Evolutionary conservation across 2,113 vertebrate species (phyloP).

Genomic region (Rhea pennata): DNA sequence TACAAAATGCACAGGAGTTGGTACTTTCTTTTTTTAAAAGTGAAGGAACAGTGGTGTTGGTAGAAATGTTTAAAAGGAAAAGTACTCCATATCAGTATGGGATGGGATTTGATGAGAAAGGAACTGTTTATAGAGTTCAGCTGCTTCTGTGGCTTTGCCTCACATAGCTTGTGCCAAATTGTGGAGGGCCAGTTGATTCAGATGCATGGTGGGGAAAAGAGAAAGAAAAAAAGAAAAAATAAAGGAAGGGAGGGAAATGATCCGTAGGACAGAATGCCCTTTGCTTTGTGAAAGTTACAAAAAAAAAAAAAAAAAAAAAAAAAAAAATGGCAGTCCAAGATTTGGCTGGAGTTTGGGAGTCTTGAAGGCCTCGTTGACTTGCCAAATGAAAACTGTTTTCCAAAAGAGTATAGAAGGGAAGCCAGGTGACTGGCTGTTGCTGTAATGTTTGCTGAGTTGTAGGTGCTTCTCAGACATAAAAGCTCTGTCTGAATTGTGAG

Average conservation of each 20-base stretch:
- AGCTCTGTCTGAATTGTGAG: neutral
- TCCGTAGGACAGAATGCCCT: neutral
- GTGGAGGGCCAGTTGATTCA: neutral
- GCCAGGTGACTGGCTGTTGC: neutral
- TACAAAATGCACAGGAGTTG: neutral
- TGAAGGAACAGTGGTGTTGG: neutral
- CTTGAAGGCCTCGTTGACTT: neutral
- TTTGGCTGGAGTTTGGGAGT: neutral
- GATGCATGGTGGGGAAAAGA: accelerated
- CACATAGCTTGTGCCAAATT: neutral
- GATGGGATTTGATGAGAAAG: neutral
- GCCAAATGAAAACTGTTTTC: neutral
- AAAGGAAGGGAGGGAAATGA: neutral
- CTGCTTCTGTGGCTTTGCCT: neutral
- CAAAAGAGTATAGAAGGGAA: neutral
- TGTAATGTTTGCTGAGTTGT: neutral
- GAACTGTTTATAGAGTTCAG: neutral
- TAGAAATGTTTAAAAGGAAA: neutral
- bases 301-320: neutral
- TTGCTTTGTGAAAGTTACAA: neutral
- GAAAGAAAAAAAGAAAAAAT: too few species aligned
- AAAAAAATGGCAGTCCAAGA: neutral
- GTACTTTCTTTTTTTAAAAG: neutral
- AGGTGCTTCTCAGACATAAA: neutral
- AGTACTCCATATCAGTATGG: neutral